These are phyloP conservation scores for Eriosoma lanigerum DNA, from an alignment of 1,140 invertebrate species.

Conservation along the genomic window DNA sequence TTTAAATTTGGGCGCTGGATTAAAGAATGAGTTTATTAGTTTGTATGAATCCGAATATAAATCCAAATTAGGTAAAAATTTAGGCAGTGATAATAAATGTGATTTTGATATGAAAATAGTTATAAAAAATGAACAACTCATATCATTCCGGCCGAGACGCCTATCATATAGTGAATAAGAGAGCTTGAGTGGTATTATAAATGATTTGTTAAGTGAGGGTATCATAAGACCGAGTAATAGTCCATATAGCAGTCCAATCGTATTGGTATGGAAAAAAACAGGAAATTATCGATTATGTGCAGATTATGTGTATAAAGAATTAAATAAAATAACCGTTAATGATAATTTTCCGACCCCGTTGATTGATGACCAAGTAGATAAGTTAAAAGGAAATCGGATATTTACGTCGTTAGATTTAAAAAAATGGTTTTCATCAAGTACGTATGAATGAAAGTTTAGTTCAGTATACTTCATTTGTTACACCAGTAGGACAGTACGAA, in stretches of 20 bases:
- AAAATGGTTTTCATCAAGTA: background rate
- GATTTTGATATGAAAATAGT: constrained; percentile 5
- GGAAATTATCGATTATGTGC: no score
- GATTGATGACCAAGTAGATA: background rate
- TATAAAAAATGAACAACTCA: background rate
- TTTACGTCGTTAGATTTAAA: background rate
- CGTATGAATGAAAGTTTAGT: background rate
- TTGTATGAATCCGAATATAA: background rate
- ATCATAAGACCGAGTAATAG: background rate
- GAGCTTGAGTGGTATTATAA: no score
- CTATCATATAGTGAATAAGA: no score
- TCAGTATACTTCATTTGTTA: background rate
- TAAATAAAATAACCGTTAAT: background rate
- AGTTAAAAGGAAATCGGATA: background rate
- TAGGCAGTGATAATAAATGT: background rate
- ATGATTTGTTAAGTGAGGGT: no score
- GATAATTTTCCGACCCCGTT: background rate
- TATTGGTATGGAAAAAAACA: no score
- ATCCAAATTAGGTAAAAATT: no score
- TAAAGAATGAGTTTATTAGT: background rate
- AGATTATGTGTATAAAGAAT: no score
- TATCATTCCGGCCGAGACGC: background rate
- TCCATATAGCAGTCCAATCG: no score
- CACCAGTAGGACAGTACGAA: background rate
- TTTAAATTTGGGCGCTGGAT: background rate